Evolutionary conservation across 2,797 vertebrate genomes (phyloP).

Genomic region (Galaxias olidus): DNA sequence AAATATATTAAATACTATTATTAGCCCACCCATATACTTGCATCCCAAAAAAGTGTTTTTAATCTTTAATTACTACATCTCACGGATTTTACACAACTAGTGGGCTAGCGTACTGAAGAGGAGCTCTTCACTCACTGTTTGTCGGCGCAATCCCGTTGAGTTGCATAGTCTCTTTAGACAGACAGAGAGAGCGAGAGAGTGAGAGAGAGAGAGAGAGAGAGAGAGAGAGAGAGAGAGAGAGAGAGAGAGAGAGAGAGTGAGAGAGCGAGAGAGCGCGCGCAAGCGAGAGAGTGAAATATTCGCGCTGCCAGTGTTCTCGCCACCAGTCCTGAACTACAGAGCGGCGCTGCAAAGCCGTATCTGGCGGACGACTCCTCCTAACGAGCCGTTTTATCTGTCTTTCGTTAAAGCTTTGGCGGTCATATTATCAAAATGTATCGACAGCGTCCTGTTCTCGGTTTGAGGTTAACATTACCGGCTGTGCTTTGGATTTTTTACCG

Average conservation of each 20-base stretch:
- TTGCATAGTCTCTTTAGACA: neutral
- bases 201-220: slow-evolving; percentile 8
- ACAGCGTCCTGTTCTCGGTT: slow-evolving; percentile 62
- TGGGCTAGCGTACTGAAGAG: too few species aligned
- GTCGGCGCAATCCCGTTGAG: neutral
- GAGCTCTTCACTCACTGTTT: too few species aligned
- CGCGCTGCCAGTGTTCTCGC: slow-evolving; percentile 50
- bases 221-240: neutral
- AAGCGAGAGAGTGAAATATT: slow-evolving; percentile 18
- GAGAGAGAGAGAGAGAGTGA: neutral
- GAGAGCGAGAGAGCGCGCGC: slow-evolving; percentile 14
- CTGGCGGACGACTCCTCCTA: slow-evolving; percentile 49
- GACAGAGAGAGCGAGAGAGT: slow-evolving; percentile 10
- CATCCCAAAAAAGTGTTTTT: too few species aligned
- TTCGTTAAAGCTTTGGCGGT: slow-evolving; percentile 20
- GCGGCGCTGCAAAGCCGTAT: slow-evolving; percentile 38
- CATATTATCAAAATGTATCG: slow-evolving; percentile 65
- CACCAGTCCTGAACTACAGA: slow-evolving; percentile 58
- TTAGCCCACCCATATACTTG: neutral
- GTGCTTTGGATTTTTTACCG: slow-evolving; percentile 76
- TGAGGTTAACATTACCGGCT: slow-evolving; percentile 53
- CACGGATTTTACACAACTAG: too few species aligned
- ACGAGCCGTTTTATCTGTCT: slow-evolving; percentile 21
- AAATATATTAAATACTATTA: neutral
- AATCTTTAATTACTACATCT: too few species aligned